Percentiles rank a stretch among this genome's conserved stretches.
Evolutionary conservation across 2,113 vertebrate species (phyloP).

Genomic region (Oostethus manadensis): DNA sequence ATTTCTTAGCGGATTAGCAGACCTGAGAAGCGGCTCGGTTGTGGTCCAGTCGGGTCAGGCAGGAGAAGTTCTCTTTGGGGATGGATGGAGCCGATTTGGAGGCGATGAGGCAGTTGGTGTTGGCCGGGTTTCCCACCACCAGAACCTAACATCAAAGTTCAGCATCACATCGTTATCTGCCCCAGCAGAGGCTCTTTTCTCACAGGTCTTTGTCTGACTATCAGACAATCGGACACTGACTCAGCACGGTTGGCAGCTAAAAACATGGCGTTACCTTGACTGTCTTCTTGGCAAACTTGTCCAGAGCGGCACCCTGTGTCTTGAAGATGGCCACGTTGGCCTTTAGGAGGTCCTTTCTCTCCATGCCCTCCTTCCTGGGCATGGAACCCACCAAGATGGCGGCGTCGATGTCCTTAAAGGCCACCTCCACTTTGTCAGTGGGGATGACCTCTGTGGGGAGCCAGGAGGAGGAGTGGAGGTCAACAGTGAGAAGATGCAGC

Average conservation of each 20-base stretch:
- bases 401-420: constrained; percentile 89
- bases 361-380: constrained; percentile 97
- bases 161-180: background rate
- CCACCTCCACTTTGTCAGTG: constrained; percentile 92
- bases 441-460: constrained; percentile 80
- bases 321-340: constrained; percentile 97
- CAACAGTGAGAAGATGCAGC: background rate
- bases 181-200: no score
- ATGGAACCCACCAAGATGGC: constrained; percentile 96
- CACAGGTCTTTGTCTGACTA: background rate
- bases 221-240: background rate
- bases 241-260: background rate
- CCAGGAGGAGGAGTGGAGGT: background rate
- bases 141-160: constrained; percentile 76
- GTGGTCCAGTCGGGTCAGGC: constrained; percentile 95
- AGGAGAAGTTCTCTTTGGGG: constrained; percentile 97
- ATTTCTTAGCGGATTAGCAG: background rate
- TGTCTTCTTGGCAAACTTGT: constrained; percentile 92
- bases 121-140: constrained; percentile 96
- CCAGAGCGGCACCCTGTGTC: constrained; percentile 87
- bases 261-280: constrained; percentile 81
- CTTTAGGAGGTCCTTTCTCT: constrained; percentile 95
- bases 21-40: constrained; percentile 96
- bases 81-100: constrained; percentile 93
- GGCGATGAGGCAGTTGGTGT: constrained; percentile 96